phyloP scores from a whole-genome alignment of 1,140 invertebrate species.

The Eurosta solidaginis region DNA sequence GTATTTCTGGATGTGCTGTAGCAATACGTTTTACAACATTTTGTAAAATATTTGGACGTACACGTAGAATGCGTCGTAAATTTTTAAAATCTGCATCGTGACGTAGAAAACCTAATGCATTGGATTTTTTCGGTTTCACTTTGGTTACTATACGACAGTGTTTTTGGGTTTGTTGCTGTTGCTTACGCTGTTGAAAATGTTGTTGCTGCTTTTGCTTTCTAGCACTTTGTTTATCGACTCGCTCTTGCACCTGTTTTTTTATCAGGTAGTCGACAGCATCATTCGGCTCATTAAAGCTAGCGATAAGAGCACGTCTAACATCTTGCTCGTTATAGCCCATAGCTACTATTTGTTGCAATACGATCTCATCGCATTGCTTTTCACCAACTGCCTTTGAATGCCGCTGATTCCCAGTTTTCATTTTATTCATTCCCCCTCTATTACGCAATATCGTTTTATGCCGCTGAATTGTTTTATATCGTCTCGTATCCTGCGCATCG shows the following conservation, averaged over 20 bases:
- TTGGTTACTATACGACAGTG: not conserved
- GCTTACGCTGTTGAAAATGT: not conserved
- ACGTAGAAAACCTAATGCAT: conserved; percentile 30
- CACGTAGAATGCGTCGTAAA: conserved; percentile 43
- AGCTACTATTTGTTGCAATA: conserved; percentile 41
- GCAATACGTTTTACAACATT: conserved; percentile 38
- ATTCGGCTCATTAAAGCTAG: conserved; percentile 56
- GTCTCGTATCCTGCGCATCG: not conserved
- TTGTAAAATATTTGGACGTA: conserved; percentile 42
- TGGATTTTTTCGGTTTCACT: not conserved
- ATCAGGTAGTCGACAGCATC: conserved; percentile 52
- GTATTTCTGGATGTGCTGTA: conserved; percentile 39
- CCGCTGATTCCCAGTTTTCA: not conserved
- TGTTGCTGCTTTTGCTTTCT: not conserved
- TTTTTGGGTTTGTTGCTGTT: not conserved
- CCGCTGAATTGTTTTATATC: too few relatives aligned
- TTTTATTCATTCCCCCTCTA: not conserved
- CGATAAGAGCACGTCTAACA: conserved; percentile 46
- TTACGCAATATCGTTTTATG: not conserved
- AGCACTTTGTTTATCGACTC: not conserved
- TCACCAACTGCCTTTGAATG: not conserved
- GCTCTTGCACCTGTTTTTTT: conserved; percentile 29
- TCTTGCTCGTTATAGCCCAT: conserved; percentile 50
- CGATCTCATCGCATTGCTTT: conserved; percentile 36
- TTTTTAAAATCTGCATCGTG: conserved; percentile 38